These are phyloP conservation scores for Acanthopagrus latus DNA, from an alignment of 2,797 vertebrate species.

Conservation along the genomic window DNA sequence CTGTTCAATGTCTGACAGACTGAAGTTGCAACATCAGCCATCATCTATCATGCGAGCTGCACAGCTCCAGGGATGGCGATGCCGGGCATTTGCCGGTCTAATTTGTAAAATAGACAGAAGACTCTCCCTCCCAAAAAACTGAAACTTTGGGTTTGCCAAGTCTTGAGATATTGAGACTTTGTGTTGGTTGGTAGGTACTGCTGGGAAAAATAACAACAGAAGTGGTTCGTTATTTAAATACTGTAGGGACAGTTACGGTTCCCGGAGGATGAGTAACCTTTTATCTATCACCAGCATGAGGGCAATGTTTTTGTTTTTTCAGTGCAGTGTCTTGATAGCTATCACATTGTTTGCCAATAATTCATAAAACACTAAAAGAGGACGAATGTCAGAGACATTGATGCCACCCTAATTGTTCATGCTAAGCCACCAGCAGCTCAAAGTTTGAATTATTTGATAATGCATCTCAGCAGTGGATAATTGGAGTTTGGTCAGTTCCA, in stretches of 20 bases:
- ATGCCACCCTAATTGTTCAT: background rate
- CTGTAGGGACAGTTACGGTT: background rate
- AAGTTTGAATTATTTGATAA: background rate
- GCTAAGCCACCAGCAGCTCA: background rate
- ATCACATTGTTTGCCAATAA: background rate
- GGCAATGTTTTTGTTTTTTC: background rate
- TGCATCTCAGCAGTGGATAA: too few species aligned
- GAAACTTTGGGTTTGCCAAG: too few species aligned
- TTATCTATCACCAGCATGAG: background rate
- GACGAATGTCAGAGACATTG: background rate
- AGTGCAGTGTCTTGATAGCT: background rate
- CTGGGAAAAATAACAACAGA: background rate
- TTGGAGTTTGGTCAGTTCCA: too few species aligned
- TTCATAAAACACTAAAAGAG: background rate
- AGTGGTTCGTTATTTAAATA: background rate
- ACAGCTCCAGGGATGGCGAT: too few species aligned
- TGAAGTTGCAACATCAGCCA: background rate
- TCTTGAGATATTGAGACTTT: too few species aligned
- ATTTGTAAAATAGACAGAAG: too few species aligned
- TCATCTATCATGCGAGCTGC: too few species aligned
- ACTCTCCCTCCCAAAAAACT: too few species aligned
- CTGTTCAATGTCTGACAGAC: slow-evolving; percentile 19
- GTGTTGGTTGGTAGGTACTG: too few species aligned
- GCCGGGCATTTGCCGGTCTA: too few species aligned
- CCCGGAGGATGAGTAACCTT: background rate